Conservation (phyloP, 1,140 invertebrate species). For the Drosophila pallidifrons region DNA sequence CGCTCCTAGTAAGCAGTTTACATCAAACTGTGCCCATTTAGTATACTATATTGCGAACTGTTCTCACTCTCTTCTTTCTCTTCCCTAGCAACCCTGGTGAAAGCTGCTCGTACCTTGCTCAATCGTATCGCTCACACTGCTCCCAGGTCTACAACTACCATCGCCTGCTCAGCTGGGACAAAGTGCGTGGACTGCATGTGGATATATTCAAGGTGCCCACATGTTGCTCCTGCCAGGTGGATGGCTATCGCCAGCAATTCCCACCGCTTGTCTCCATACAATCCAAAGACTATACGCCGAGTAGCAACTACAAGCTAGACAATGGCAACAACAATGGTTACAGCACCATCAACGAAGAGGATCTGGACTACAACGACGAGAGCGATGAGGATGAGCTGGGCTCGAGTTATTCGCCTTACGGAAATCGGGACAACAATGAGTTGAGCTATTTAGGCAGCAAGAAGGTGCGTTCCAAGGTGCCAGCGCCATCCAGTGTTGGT, state of each 20-base stretch:
- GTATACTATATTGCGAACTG: neutral
- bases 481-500: slow-evolving; percentile 66
- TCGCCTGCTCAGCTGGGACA: slow-evolving; percentile 93
- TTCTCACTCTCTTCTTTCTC: slow-evolving; percentile 10
- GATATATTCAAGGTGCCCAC: slow-evolving; percentile 95
- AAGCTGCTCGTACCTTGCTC: slow-evolving; percentile 91
- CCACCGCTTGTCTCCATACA: slow-evolving; percentile 85
- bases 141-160: slow-evolving; percentile 95
- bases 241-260: slow-evolving; percentile 89
- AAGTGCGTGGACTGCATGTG: slow-evolving; percentile 92
- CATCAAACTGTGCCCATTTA: neutral
- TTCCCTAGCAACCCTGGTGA: slow-evolving; percentile 90
- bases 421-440: slow-evolving; percentile 66
- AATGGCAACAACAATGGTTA: slow-evolving; percentile 61
- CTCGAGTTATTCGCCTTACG: slow-evolving; percentile 55
- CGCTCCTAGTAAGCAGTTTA: too few species aligned
- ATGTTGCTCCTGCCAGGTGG: slow-evolving; percentile 93
- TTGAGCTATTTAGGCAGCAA: slow-evolving; percentile 67
- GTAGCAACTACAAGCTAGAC: slow-evolving; percentile 35
- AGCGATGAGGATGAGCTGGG: slow-evolving; percentile 76
- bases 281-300: slow-evolving; percentile 70
- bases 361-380: slow-evolving; percentile 77
- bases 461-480: slow-evolving; percentile 69
- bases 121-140: slow-evolving; percentile 93
- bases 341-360: slow-evolving; percentile 77